Percentiles rank a stretch among this genome's conserved stretches.
phyloP scores from a whole-genome alignment of 2,888 invertebrate genomes.

The Amphimallon solstitiale region DNA sequence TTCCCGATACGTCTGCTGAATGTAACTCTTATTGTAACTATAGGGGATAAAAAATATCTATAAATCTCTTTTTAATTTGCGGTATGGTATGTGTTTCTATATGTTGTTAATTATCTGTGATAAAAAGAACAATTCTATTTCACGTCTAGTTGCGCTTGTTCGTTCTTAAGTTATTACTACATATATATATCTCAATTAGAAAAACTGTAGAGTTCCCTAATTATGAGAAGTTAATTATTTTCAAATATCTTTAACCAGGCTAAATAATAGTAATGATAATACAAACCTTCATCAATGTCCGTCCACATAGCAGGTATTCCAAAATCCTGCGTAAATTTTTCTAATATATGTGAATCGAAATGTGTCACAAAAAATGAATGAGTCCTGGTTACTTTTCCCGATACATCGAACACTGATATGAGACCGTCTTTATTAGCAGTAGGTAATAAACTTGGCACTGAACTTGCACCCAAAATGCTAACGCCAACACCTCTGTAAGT shows the following conservation, averaged over 20 bases:
- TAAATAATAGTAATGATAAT: background rate
- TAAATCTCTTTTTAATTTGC: no score
- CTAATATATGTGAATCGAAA: slow-evolving; percentile 61
- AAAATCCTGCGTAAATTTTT: slow-evolving; percentile 62
- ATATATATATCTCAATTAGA: no score
- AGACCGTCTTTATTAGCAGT: slow-evolving; percentile 71
- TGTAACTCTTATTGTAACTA: no score
- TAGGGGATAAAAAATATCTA: no score
- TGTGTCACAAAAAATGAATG: slow-evolving; percentile 68
- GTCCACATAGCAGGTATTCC: slow-evolving; percentile 56
- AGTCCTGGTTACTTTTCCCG: slow-evolving; percentile 78
- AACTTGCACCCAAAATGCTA: slow-evolving; percentile 56
- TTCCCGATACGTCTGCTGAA: no score
- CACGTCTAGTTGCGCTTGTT: no score
- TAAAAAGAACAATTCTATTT: no score
- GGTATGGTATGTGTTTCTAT: no score
- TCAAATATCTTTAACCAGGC: background rate
- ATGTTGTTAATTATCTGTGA: no score
- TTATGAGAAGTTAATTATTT: background rate
- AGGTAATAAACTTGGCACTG: slow-evolving; percentile 64
- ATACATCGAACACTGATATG: slow-evolving; percentile 86
- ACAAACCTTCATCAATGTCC: slow-evolving; percentile 57
- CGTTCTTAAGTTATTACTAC: no score
- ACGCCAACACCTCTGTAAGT: slow-evolving; percentile 55
- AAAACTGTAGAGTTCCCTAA: no score